Evolutionary conservation across 2,888 invertebrate genomes (phyloP).

Genomic region (Matsumyia berberina): DNA sequence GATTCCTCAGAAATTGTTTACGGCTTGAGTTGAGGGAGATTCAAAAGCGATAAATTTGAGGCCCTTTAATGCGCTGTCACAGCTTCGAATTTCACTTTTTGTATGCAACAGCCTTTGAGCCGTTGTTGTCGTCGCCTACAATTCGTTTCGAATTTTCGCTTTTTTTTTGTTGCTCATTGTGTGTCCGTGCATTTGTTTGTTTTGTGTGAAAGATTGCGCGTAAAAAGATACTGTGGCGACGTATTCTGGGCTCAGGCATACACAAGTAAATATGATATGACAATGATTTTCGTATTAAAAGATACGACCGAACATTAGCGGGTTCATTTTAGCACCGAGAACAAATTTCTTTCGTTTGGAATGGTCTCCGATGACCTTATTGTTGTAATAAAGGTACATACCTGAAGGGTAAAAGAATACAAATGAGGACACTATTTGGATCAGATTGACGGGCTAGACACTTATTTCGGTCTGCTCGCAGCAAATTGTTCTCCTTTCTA

Average conservation of each 20-base stretch:
- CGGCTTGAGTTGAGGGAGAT: conserved; percentile 63
- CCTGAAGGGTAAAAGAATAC: background rate
- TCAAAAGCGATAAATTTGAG: conserved; percentile 73
- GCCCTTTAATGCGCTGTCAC: conserved; percentile 75
- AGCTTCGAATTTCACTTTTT: conserved; percentile 75
- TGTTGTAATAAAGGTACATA: background rate
- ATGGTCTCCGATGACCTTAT: conserved; percentile 4
- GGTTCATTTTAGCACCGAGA: background rate
- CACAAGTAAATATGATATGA: conserved; percentile 23
- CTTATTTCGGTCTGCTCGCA: no score
- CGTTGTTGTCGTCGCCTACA: conserved; percentile 59
- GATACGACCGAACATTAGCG: conserved; percentile 4
- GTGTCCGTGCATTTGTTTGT: conserved; percentile 49
- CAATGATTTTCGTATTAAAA: conserved; percentile 31
- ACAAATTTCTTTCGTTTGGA: background rate
- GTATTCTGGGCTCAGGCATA: conserved; percentile 34
- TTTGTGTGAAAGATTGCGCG: conserved; percentile 56
- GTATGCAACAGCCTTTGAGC: conserved; percentile 40
- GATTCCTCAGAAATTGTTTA: conserved; percentile 71
- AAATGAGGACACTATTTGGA: no score
- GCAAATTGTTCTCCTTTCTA: no score
- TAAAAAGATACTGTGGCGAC: conserved; percentile 36
- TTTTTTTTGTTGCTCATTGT: conserved; percentile 27
- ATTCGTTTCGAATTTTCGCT: conserved; percentile 67
- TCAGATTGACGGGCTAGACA: no score